phyloP scores from a whole-genome alignment of 1,140 invertebrate genomes.

The Steinernema feltiae region DNA sequence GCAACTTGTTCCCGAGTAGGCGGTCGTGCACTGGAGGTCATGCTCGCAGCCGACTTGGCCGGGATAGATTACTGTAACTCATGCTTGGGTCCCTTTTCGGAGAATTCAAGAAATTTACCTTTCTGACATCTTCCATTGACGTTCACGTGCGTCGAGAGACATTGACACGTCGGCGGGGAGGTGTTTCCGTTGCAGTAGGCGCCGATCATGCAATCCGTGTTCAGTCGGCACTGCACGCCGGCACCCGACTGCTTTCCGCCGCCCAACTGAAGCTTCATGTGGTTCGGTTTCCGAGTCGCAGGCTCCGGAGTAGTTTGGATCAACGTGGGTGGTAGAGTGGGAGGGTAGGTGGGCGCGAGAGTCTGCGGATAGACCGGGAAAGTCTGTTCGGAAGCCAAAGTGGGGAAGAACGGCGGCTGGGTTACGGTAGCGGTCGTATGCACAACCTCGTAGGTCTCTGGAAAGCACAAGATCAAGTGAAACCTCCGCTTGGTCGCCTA shows the following conservation, averaged over 20 bases:
- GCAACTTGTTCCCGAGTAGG: constrained; percentile 47
- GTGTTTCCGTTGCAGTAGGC: constrained; percentile 58
- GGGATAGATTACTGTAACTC: constrained; percentile 53
- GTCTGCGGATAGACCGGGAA: neutral
- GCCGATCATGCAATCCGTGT: constrained; percentile 53
- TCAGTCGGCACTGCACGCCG: constrained; percentile 50
- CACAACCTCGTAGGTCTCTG: constrained; percentile 12
- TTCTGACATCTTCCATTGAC: constrained; percentile 54
- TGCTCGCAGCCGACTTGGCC: constrained; percentile 51
- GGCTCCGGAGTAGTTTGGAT: constrained; percentile 16
- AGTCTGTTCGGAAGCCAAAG: neutral
- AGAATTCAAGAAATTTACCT: constrained; percentile 31
- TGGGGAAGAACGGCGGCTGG: constrained; percentile 10
- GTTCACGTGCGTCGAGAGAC: constrained; percentile 55
- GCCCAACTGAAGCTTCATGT: constrained; percentile 35
- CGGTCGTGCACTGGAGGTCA: constrained; percentile 51
- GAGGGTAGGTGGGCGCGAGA: constrained; percentile 21
- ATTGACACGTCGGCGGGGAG: constrained; percentile 54
- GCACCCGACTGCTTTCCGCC: constrained; percentile 43
- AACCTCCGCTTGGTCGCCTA: neutral
- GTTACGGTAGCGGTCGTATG: neutral
- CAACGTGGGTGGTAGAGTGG: constrained; percentile 8
- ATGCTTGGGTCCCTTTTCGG: constrained; percentile 16
- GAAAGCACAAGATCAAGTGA: neutral
- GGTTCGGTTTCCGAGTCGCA: constrained; percentile 26